Evolutionary conservation across 2,888 invertebrate species (phyloP).

Genomic region (Magallana nippona): DNA sequence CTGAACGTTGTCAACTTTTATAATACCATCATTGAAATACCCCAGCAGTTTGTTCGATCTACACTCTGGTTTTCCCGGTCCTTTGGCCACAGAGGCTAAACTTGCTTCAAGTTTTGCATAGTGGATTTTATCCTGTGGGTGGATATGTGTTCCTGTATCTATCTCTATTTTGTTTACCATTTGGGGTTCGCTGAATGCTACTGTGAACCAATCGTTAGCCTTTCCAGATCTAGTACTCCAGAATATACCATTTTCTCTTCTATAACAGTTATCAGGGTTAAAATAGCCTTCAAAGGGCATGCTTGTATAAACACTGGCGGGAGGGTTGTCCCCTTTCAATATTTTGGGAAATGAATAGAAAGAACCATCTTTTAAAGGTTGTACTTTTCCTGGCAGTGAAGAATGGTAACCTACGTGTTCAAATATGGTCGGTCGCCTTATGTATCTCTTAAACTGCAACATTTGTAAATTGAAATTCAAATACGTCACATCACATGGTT

Average conservation of each 20-base stretch:
- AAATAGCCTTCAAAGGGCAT: slow-evolving; percentile 73
- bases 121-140: slow-evolving; percentile 69
- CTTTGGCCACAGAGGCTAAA: slow-evolving; percentile 52
- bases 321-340: slow-evolving; percentile 75
- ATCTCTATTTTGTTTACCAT: slow-evolving; percentile 71
- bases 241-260: slow-evolving; percentile 75
- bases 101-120: slow-evolving; percentile 68
- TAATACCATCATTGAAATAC: slow-evolving; percentile 69
- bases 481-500: slow-evolving; percentile 66
- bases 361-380: slow-evolving; percentile 62
- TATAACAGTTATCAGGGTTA: slow-evolving; percentile 76
- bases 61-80: slow-evolving; percentile 52
- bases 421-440: slow-evolving; percentile 66
- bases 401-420: slow-evolving; percentile 67
- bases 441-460: slow-evolving; percentile 54
- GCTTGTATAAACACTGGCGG: slow-evolving; percentile 76
- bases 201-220: slow-evolving; percentile 72
- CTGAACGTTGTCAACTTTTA: slow-evolving; percentile 63
- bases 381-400: slow-evolving; percentile 62
- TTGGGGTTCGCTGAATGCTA: slow-evolving; percentile 73
- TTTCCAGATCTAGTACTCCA: slow-evolving; percentile 75
- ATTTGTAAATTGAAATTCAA: slow-evolving; percentile 61
- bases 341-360: slow-evolving; percentile 57
- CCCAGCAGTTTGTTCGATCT: slow-evolving; percentile 55
- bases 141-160: slow-evolving; percentile 70